Conservation (phyloP, 2,888 invertebrate species). For the Drosophila borborema region DNA sequence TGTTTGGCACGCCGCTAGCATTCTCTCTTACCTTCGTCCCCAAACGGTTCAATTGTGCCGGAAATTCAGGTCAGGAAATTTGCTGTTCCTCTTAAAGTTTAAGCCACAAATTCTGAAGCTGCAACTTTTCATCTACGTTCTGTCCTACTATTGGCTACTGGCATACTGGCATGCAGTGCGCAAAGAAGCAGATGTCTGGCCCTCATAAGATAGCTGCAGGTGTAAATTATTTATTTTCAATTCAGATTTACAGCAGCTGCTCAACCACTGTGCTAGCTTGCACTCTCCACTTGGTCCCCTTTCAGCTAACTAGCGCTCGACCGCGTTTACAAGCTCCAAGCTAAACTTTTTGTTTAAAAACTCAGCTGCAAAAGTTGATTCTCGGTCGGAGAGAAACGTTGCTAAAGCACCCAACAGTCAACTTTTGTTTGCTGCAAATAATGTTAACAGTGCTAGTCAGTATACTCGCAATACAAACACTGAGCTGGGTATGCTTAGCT, state of each 20-base stretch:
- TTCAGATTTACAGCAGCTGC: constrained; percentile 66
- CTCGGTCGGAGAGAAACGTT: constrained; percentile 47
- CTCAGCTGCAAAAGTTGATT: constrained; percentile 79
- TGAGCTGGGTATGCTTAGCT: constrained; percentile 1
- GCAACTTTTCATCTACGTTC: constrained; percentile 72
- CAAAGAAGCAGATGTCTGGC: constrained; percentile 33
- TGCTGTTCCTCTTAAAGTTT: constrained; percentile 56
- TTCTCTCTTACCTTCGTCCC: constrained; percentile 26
- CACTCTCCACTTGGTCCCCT: constrained; percentile 1
- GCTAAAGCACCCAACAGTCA: constrained; percentile 41
- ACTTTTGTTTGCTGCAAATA: constrained; percentile 72
- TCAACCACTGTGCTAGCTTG: background rate
- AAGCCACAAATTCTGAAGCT: constrained; percentile 70
- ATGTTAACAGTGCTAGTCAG: constrained; percentile 57
- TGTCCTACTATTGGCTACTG: constrained; percentile 26
- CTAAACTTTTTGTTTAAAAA: constrained; percentile 69
- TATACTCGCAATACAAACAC: constrained; percentile 1
- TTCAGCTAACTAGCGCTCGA: constrained; percentile 22
- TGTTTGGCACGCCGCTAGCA: constrained; percentile 62
- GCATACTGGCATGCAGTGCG: constrained; percentile 6
- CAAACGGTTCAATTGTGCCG: constrained; percentile 51
- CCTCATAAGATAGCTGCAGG: constrained; percentile 74
- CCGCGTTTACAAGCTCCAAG: constrained; percentile 54
- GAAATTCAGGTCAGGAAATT: constrained; percentile 45
- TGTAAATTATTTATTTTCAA: constrained; percentile 84